Base-by-base conservation (phyloP, 2,113 vertebrate species). In the Dicentrarchus labrax region DNA sequence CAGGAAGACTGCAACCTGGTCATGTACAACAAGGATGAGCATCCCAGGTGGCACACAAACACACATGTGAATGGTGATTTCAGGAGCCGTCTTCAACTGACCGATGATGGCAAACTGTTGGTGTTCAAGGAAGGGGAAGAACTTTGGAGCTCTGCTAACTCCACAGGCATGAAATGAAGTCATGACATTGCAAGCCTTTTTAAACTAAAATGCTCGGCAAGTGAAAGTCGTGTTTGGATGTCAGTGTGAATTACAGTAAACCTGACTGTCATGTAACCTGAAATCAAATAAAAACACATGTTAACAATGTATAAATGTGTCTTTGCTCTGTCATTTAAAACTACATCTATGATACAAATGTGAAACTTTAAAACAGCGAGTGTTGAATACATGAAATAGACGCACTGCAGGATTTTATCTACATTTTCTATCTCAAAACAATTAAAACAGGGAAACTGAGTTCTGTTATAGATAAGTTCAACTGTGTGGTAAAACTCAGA, bases 1-100 rank as follows among this genome's bases (percentile, higher is more conserved):
- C 90, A 93, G 87, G 71, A 7, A 0, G 86, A 92, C 76, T 87
- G 88, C 67, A 92, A 93, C 87, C 79, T 93, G 53, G 88, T 91
- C 57, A 84, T 91, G 82, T 91, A 90, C 64, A 88, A 10, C 81
- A n/a, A 64, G 0, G 2, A 11, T 2, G 21, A 22, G 1, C 0
- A 5, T 0, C 6, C 83, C 17, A 17, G 0, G 22, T 92, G 88
- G 90, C 24, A 68, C n/a, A 89, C 92, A 54, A 65, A 56, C 79
- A 19, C 83, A 54, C 41, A 30, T 61, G 78, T 84, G 1, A 30
- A 30, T 2, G 30, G 30, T 30, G 30, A 2, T 30, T 30, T 30
- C 30, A 3, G 30, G 30, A 30, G 89, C 4, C 68, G 56, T 19
- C 78, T 92, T 13, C 54, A 41, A 0, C 80, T 92, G 75, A 86